These are phyloP conservation scores for Eupithecia exiguata DNA, from an alignment of 2,888 invertebrate species.

Conservation along the genomic window DNA sequence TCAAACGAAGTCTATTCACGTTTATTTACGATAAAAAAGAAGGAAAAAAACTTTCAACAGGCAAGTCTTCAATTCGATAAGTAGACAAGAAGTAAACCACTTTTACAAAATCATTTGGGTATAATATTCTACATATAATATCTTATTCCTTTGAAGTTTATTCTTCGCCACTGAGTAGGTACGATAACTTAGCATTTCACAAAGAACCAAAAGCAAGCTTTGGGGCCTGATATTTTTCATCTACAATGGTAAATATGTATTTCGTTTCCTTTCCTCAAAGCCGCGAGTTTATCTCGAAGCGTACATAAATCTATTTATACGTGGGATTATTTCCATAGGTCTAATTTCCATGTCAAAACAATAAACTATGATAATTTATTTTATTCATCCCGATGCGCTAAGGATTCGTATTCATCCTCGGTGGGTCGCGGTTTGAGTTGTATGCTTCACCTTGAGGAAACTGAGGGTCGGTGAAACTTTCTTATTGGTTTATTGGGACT, in stretches of 20 bases:
- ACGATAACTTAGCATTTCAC: slow-evolving; percentile 6
- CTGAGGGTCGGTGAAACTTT: slow-evolving; percentile 32
- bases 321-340: slow-evolving; percentile 40
- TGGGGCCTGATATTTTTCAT: slow-evolving; percentile 7
- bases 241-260: slow-evolving; percentile 15
- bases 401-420: slow-evolving; percentile 46
- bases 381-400: slow-evolving; percentile 45
- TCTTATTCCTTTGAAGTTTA: slow-evolving; percentile 1
- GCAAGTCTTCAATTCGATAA: not conserved
- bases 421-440: slow-evolving; percentile 36
- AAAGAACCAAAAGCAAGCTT: not conserved
- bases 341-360: slow-evolving; percentile 44
- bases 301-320: slow-evolving; percentile 29
- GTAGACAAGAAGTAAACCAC: not conserved
- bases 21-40: no score
- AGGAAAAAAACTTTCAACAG: no score
- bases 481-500: slow-evolving; percentile 3
- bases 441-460: slow-evolving; percentile 3
- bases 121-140: not conserved
- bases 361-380: slow-evolving; percentile 43
- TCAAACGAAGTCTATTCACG: no score
- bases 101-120: not conserved
- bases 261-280: slow-evolving; percentile 7
- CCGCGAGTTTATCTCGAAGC: slow-evolving; percentile 16
- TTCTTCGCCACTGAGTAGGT: not conserved